Base-by-base conservation (phyloP, 2,113 vertebrate genomes). In the Procavia capensis region DNA sequence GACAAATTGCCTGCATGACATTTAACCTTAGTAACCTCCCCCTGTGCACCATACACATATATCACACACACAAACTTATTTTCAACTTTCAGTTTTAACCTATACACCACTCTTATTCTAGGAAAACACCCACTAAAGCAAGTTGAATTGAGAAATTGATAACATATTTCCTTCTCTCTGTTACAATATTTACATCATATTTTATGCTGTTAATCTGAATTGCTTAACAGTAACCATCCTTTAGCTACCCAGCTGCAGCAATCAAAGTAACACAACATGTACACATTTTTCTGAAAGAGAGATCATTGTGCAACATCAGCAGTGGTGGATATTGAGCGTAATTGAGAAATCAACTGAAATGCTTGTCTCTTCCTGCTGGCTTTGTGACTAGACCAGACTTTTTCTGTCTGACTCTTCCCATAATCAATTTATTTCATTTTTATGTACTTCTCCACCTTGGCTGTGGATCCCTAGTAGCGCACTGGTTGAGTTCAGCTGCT, bases 201-300 rank as follows among this genome's bases (percentile, higher is more conserved):
- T 88, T 95, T 81, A 83, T 74, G 3, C 19, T 94, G 43, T 54
- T 89, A 45, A 89, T 34, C 14, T 89, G 45, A 87, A 50, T n/a
- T 39, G 11, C 78, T 27, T 75, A 64, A 74, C 4, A 39, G 3
- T 82, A 63, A 4, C 61, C 24, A 59, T 50, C 41, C 31, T 47
- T 90, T 63, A n/a, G 16, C 70, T 43, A 34, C 16, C 5, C 25
- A 50, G 85, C 25, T 41, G 0, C 31, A 34, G 41, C 36, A 57
- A 59, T 50, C 66, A 68, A 68, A 43, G 8, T 45, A 80, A 70
- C 16, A 61, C 19, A 29, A 20, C 36, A 57, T 41, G 66, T 11
- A 29, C 7, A 68, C 1, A 5, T 85, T 79, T 92, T 61, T 66
- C 57, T 70, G 27, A 88, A n/a, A 87, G 45, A 63, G 8, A 85